Conservation (phyloP, 2,113 vertebrate genomes). For the Platycercus adscitus region DNA sequence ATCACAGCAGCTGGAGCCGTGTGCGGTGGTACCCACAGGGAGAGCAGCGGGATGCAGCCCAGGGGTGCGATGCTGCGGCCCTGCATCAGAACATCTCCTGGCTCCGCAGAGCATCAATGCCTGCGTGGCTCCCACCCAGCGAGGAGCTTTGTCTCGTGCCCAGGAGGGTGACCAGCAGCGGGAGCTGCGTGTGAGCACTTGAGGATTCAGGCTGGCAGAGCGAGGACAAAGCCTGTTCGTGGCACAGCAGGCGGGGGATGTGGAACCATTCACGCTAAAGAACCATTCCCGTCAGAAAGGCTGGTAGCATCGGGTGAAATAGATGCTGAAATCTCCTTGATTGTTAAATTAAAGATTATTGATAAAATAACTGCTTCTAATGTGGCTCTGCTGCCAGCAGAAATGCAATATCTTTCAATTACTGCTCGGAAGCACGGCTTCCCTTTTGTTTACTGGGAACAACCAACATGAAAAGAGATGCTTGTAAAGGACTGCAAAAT, state of each 20-base stretch:
- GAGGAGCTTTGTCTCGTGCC: fast-evolving
- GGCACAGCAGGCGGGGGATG: background rate
- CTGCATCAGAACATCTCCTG: fast-evolving
- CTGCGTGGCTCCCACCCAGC: fast-evolving
- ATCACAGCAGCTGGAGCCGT: background rate
- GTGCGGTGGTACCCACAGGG: background rate
- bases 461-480: background rate
- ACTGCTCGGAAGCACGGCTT: background rate
- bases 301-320: conserved; percentile 37
- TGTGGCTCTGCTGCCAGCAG: conserved; percentile 9
- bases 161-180: background rate
- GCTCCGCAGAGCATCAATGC: fast-evolving
- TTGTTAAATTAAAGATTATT: conserved; percentile 66
- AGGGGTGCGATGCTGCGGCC: fast-evolving
- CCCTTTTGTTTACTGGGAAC: conserved; percentile 19
- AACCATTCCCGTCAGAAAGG: conserved; percentile 6
- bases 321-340: conserved; percentile 58
- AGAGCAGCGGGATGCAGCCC: background rate
- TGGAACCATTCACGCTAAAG: conserved; percentile 24
- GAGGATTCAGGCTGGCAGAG: background rate
- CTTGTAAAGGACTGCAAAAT: background rate
- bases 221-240: background rate
- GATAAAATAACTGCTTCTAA: conserved; percentile 63
- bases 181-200: fast-evolving
- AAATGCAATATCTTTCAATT: conserved; percentile 43